These are phyloP conservation scores for Tridacna crocea DNA, from an alignment of 2,888 invertebrate genomes.

Conservation along the genomic window DNA sequence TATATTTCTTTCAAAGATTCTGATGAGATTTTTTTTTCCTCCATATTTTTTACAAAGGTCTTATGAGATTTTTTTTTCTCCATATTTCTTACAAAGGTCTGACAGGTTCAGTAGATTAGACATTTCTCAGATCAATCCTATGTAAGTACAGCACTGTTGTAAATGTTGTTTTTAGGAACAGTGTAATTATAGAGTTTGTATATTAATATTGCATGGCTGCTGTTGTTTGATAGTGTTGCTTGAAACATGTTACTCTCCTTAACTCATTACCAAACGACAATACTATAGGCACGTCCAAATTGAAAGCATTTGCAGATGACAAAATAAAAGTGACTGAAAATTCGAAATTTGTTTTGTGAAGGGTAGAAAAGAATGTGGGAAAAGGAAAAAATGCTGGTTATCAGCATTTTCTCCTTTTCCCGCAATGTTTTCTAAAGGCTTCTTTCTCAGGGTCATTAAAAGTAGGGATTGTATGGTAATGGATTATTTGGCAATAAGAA, in stretches of 20 bases:
- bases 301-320: no score
- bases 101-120: constrained; percentile 44
- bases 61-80: background rate
- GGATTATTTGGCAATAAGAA: no score
- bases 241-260: background rate
- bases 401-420: constrained; percentile 3
- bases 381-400: constrained; percentile 2
- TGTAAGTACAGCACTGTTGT: constrained; percentile 32
- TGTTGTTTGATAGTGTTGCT: no score
- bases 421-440: background rate
- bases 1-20: no score
- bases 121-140: constrained; percentile 19
- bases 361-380: background rate
- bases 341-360: background rate
- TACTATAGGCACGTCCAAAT: no score
- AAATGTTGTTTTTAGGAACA: background rate
- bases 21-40: no score
- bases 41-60: no score
- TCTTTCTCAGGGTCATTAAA: no score
- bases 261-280: background rate
- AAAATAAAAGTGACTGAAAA: no score
- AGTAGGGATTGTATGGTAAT: no score
- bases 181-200: background rate
- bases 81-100: constrained; percentile 23
- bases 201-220: background rate